Evolutionary conservation across 92 coral and sea anemone species (phyloP).

Genomic region (Bergia sp.): DNA sequence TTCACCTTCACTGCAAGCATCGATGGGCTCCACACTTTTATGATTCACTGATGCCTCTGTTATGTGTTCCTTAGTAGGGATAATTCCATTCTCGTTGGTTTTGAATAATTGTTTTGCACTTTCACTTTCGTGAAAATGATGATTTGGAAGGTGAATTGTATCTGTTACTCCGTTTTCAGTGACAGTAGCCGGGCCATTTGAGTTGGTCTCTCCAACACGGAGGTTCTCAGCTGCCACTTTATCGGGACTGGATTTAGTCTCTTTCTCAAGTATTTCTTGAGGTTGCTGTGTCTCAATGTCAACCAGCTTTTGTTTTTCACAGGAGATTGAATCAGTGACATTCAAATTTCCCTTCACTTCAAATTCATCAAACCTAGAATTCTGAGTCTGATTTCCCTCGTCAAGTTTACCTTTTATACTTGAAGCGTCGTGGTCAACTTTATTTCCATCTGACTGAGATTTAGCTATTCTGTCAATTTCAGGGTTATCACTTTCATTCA

Average conservation of each 20-base stretch:
- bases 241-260: conserved; percentile 24
- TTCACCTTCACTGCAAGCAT: background rate
- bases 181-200: background rate
- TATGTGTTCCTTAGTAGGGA: background rate
- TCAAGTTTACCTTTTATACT: background rate
- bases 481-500: background rate
- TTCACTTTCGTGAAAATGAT: background rate
- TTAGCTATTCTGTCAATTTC: background rate
- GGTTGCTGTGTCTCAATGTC: background rate
- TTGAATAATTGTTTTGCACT: conserved; percentile 21
- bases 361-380: background rate
- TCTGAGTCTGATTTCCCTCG: background rate
- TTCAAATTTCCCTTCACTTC: background rate
- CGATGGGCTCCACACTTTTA: background rate
- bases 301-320: conserved; percentile 14
- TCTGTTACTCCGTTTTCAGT: background rate
- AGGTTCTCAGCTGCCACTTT: conserved; percentile 22
- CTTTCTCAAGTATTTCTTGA: conserved; percentile 6
- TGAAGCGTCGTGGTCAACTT: background rate
- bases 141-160: background rate
- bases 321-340: background rate
- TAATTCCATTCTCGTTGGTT: conserved; percentile 10
- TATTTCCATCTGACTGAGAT: background rate
- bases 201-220: conserved; percentile 11
- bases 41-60: background rate